phyloP scores from a whole-genome alignment of 2,888 invertebrate species.

The Baronia brevicornis region DNA sequence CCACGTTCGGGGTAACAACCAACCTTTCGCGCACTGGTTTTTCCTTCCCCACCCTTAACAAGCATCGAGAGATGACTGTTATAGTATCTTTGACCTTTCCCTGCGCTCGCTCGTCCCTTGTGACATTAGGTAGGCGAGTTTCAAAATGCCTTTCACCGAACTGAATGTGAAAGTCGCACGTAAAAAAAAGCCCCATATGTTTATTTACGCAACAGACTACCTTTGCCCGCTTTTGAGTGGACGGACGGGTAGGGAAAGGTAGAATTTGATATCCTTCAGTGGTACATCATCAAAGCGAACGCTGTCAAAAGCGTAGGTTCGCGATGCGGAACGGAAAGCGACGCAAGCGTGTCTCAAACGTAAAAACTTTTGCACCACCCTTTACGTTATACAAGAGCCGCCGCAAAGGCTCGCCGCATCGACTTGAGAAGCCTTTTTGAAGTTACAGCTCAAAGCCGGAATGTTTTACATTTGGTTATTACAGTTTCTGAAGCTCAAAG shows the following conservation, averaged over 20 bases:
- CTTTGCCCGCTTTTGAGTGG: constrained; percentile 49
- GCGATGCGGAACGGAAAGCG: constrained; percentile 57
- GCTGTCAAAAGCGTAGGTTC: constrained; percentile 64
- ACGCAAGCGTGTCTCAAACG: constrained; percentile 56
- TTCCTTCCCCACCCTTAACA: no score
- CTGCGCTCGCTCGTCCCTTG: constrained; percentile 36
- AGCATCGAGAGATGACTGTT: constrained; percentile 38
- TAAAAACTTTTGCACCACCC: constrained; percentile 70
- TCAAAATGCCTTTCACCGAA: constrained; percentile 43
- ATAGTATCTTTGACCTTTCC: constrained; percentile 61
- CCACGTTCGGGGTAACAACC: constrained; percentile 35
- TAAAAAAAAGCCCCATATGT: constrained; percentile 32
- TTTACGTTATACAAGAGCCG: constrained; percentile 55
- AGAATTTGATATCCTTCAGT: constrained; percentile 60
- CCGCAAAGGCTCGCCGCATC: constrained; percentile 28
- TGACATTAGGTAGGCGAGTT: constrained; percentile 45
- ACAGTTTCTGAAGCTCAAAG: constrained; percentile 35
- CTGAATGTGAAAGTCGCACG: constrained; percentile 20
- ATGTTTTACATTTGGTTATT: constrained; percentile 66
- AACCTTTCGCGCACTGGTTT: constrained; percentile 46
- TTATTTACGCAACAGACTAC: constrained; percentile 49
- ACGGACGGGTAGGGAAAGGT: constrained; percentile 45
- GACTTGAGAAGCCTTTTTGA: constrained; percentile 64
- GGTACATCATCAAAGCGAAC: constrained; percentile 61
- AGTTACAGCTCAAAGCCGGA: constrained; percentile 63